These are phyloP conservation scores for Eulithis testata DNA, from an alignment of 2,888 invertebrate species.

Conservation along the genomic window DNA sequence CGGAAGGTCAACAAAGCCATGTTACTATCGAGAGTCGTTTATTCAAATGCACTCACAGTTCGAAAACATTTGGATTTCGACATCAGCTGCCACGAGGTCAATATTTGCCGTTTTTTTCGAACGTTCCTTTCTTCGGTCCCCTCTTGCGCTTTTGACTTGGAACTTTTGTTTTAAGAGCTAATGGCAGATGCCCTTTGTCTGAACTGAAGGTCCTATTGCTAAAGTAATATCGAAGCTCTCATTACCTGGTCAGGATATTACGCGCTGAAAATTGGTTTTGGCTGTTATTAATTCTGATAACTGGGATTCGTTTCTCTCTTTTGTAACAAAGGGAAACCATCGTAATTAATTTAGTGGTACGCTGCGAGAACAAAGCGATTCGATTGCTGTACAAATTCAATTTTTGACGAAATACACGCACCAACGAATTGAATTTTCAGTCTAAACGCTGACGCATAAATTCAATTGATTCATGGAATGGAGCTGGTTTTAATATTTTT, in stretches of 20 bases:
- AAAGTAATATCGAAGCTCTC: conserved; percentile 46
- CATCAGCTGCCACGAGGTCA: conserved; percentile 80
- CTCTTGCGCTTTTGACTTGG: conserved; percentile 54
- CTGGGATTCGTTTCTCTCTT: conserved; percentile 84
- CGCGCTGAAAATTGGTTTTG: conserved; percentile 78
- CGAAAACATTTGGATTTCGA: conserved; percentile 76
- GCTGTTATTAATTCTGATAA: conserved; percentile 83
- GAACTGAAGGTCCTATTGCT: conserved; percentile 36
- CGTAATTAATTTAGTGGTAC: conserved; percentile 79
- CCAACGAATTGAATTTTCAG: conserved; percentile 58
- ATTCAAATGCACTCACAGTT: conserved; percentile 79
- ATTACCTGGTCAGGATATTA: conserved; percentile 68
- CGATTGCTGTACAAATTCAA: conserved; percentile 59
- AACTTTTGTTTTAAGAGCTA: conserved; percentile 53
- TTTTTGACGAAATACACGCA: conserved; percentile 46
- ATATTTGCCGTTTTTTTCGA: conserved; percentile 76
- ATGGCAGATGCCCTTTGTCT: conserved; percentile 37
- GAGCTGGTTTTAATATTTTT: conserved; percentile 51
- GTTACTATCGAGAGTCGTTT: conserved; percentile 77
- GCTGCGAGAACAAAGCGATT: conserved; percentile 63
- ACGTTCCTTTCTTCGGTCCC: conserved; percentile 64
- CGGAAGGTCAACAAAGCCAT: conserved; percentile 76
- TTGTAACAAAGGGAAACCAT: conserved; percentile 83
- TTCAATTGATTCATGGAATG: conserved; percentile 37
- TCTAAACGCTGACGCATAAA: conserved; percentile 40